phyloP scores from a whole-genome alignment of 2,113 vertebrate genomes.

The Cavia porcellus region DNA sequence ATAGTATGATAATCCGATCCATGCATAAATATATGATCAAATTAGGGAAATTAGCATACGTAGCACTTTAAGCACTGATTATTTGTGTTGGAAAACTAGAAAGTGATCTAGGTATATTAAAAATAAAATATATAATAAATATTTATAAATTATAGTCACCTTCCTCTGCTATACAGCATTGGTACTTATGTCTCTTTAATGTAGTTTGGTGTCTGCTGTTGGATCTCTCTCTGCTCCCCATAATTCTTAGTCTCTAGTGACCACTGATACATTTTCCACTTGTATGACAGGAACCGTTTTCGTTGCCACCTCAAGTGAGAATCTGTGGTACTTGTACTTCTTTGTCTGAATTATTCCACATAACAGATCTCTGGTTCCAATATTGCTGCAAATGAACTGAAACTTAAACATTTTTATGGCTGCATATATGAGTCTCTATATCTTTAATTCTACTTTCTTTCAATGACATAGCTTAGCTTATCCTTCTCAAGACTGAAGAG shows the following conservation, averaged over 20 bases:
- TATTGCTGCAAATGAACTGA: neutral
- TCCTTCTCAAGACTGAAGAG: neutral
- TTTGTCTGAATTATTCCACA: neutral
- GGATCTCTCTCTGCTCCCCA: too few species aligned
- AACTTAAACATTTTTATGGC: neutral
- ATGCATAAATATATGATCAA: neutral
- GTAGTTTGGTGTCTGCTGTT: neutral
- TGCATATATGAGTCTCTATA: neutral
- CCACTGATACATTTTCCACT: neutral
- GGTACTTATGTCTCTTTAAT: neutral
- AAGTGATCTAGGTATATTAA: neutral
- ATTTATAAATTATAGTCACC: neutral
- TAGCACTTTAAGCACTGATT: neutral
- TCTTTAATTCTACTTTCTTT: neutral
- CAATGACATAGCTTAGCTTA: neutral
- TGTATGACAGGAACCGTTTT: neutral
- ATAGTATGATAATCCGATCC: neutral
- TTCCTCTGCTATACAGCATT: rapidly evolving
- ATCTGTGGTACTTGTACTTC: neutral
- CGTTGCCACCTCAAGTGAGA: neutral
- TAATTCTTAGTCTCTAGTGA: neutral
- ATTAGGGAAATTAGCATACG: neutral
- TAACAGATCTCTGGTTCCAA: neutral
- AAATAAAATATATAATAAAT: neutral
- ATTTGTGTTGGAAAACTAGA: neutral